Conservation (phyloP, 2,888 invertebrate genomes). For the Scotopteryx bipunctaria region DNA sequence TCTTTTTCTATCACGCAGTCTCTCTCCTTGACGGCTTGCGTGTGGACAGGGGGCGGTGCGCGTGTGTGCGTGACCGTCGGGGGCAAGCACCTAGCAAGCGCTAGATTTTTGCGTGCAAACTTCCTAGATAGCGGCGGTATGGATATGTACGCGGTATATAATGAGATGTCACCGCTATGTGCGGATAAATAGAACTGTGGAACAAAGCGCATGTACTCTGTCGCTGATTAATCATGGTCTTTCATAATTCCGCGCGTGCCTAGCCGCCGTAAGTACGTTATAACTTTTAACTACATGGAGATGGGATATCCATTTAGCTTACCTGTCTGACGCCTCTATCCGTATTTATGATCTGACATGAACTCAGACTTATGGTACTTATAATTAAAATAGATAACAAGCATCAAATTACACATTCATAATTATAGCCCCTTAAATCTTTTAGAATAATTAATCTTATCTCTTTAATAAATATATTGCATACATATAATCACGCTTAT, state of each 20-base stretch:
- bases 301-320: slow-evolving; percentile 29
- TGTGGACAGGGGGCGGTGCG: slow-evolving; percentile 45
- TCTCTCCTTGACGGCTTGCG: slow-evolving; percentile 59
- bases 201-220: slow-evolving; percentile 69
- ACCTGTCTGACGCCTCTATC: slow-evolving; percentile 1
- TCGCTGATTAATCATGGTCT: slow-evolving; percentile 77
- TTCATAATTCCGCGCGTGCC: slow-evolving; percentile 54
- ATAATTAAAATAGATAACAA: background rate
- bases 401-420: too few species aligned
- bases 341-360: slow-evolving; percentile 9
- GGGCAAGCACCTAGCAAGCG: slow-evolving; percentile 74
- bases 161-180: slow-evolving; percentile 77
- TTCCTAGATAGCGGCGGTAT: slow-evolving; percentile 73
- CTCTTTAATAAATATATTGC: too few species aligned
- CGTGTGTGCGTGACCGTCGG: slow-evolving; percentile 53
- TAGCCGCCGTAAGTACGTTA: slow-evolving; percentile 19
- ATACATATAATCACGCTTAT: too few species aligned
- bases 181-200: slow-evolving; percentile 70
- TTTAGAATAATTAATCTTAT: too few species aligned
- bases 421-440: too few species aligned
- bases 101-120: slow-evolving; percentile 80
- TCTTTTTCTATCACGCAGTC: slow-evolving; percentile 78
- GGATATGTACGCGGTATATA: slow-evolving; percentile 67
- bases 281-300: slow-evolving; percentile 34
- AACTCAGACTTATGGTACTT: background rate